Evolutionary conservation across 2,113 vertebrate species (phyloP), one percentile per base, ranked within the genome.

Genomic region (Agelaius phoeniceus): DNA sequence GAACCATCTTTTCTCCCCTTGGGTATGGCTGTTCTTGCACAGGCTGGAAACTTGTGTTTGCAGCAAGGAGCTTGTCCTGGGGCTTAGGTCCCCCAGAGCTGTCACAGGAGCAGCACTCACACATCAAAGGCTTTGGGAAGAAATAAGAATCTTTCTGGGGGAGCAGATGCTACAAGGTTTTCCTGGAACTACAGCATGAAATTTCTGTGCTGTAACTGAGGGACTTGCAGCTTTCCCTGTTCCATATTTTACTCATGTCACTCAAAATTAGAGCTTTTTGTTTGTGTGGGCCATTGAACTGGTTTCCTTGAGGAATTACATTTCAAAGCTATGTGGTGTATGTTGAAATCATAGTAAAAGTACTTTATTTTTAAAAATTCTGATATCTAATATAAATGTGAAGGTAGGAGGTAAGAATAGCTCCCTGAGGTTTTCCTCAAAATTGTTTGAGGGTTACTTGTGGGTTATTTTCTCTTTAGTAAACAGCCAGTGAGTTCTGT

Each of bases 31-130:
- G 54, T 84, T 82, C 44, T 78, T 59, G 44, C 18, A 46, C 55
- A 77, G 63, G 15, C 79, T 93, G 63, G 82, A 90, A 91, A 54
- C 59, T 54, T 51, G 9, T 39, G 58, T 94, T 93, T 15, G 1
- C 58, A 83, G 72, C 67, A 83, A 57, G 90, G 49, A 90, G 84
- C 71, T 91, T 85, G 75, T 94, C 82, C 46, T 57, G 82, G 80
- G 85, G 72, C 75, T 85, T 11, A 9, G 0, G 4, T 88, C 39
- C 55, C 51, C 41, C 55, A 65, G 93, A 89, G 87, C 74, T 89
- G 57, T 91, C 74, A 35, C 81, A 63, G 9, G 1, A 90, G 9
- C 74, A 55, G 12, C 54, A 15, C 43, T 83, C 1, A 0, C 62
- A 84, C 88, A 93, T 96, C 80, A 96, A 94, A 95, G 76, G 23